A percentile compares a stretch with the other conserved stretches of the same genome.
Evolutionary conservation across 2,888 invertebrate genomes (phyloP).

Genomic region (Phalangium opilio): DNA sequence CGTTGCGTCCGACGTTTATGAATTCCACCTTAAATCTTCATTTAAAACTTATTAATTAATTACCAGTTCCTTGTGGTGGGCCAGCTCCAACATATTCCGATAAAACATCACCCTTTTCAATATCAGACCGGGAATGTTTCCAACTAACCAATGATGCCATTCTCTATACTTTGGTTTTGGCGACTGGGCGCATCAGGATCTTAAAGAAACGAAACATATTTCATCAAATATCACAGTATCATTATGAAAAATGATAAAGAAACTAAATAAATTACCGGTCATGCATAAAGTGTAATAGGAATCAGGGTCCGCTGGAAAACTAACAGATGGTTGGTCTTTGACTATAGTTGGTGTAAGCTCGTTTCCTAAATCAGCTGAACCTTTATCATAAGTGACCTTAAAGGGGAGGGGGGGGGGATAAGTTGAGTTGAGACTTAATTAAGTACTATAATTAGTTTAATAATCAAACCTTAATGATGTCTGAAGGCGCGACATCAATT

Average conservation of each 20-base stretch:
- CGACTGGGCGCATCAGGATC: constrained; percentile 87
- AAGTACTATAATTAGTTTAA: not conserved
- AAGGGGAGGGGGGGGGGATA: too few relatives aligned
- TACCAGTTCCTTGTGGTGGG: constrained; percentile 57
- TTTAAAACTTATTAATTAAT: constrained; percentile 1
- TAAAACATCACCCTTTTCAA: constrained; percentile 53
- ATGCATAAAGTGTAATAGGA: constrained; percentile 58
- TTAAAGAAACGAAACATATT: constrained; percentile 22
- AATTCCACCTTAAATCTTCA: too few relatives aligned
- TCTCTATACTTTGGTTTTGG: constrained; percentile 62
- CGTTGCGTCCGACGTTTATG: too few relatives aligned
- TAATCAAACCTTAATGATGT: constrained; percentile 35
- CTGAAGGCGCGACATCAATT: constrained; percentile 44
- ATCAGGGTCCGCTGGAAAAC: constrained; percentile 41
- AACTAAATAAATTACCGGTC: constrained; percentile 48
- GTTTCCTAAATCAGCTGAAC: constrained; percentile 41
- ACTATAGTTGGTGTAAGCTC: constrained; percentile 59
- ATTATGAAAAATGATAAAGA: too few relatives aligned
- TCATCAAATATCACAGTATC: not conserved
- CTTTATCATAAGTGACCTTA: constrained; percentile 23
- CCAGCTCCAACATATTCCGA: constrained; percentile 64
- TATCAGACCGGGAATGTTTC: constrained; percentile 57
- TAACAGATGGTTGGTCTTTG: constrained; percentile 51
- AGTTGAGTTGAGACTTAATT: not conserved
- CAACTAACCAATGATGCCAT: constrained; percentile 83